phyloP scores from a whole-genome alignment of 2,113 vertebrate species.

The Varanus komodoensis region DNA sequence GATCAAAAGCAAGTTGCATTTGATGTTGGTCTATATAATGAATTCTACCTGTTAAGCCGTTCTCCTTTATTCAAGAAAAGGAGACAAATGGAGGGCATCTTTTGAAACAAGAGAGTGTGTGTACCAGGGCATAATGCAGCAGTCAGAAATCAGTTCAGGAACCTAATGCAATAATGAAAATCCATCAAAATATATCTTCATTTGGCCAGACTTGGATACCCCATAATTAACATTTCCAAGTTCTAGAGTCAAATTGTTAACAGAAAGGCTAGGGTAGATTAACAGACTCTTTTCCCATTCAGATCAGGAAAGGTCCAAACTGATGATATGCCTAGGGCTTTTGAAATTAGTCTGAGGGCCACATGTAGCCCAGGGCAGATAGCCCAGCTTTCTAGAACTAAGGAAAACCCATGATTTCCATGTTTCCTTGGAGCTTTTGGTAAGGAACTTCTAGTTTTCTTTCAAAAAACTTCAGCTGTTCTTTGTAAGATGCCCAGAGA shows the following conservation, averaged over 20 bases:
- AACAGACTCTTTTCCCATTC: no score
- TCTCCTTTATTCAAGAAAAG: not conserved
- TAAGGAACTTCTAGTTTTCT: not conserved
- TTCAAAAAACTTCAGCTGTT: no score
- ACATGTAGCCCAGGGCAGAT: not conserved
- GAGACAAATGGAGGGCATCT: not conserved
- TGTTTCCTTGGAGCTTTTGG: not conserved
- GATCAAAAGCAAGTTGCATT: not conserved
- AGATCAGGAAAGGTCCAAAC: no score
- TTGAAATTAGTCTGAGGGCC: no score
- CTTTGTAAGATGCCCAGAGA: no score
- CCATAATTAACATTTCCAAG: not conserved
- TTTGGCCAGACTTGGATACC: not conserved
- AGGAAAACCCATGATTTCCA: not conserved
- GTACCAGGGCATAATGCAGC: no score
- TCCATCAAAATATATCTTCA: not conserved
- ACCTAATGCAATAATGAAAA: not conserved
- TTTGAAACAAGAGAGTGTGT: no score
- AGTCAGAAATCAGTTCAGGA: not conserved
- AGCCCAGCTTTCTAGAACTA: not conserved
- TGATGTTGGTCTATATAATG: not conserved
- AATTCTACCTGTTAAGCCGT: no score
- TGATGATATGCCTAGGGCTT: no score
- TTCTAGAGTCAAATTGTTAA: no score
- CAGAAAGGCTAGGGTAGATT: no score